Base-by-base conservation (phyloP, 2,888 invertebrate species). In the Pyrgus malvae region DNA sequence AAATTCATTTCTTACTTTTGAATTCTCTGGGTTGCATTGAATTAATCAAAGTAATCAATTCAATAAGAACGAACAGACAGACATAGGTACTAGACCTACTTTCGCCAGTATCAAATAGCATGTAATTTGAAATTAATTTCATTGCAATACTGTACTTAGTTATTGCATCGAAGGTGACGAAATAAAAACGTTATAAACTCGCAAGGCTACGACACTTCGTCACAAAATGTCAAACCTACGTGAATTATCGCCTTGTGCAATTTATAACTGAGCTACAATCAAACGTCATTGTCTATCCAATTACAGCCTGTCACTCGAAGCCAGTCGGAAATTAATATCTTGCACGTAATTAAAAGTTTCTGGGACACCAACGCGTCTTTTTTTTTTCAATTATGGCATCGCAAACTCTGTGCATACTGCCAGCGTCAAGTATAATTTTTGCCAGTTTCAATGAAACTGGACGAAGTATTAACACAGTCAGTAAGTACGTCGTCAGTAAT, bases 241-340 rank as follows among this genome's bases (percentile, higher is more conserved):
- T 74, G 46, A 38, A 55, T 61, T 33, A 48, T 63, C 66, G 72
- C 68, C 69, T 68, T 62, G 74, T 66, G 74, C 69, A 64, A 72
- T 60, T 63, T 72, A 69, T 75, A 61, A 69, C 64, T 60, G 63
- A 72, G 66, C 67, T 67, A 74, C 71, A 82, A 83, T 84, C 75
- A 83, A 64, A 76, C 57, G 57, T 76, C 64, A 79, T 84, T 84
- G 83, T 82, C 76, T 77, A 74, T 72, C 63, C 79, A 82, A 83
- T 83, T 78, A 79, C 64, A 70, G 66, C 70, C 69, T 76, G 76
- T 75, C 78, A 65, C 64, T 62, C 56, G 55, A 66, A 57, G 70
- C 72, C 72, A 67, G 73, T 74, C 72, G 70, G 70, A 70, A 74
- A 69, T 53, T 45, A 53, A 45, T 42, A 51, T 31, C 35, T 44